Evolutionary conservation across 1,140 invertebrate genomes (phyloP), one percentile per base, ranked within the genome.

Genomic region (Drosophila funebris): DNA sequence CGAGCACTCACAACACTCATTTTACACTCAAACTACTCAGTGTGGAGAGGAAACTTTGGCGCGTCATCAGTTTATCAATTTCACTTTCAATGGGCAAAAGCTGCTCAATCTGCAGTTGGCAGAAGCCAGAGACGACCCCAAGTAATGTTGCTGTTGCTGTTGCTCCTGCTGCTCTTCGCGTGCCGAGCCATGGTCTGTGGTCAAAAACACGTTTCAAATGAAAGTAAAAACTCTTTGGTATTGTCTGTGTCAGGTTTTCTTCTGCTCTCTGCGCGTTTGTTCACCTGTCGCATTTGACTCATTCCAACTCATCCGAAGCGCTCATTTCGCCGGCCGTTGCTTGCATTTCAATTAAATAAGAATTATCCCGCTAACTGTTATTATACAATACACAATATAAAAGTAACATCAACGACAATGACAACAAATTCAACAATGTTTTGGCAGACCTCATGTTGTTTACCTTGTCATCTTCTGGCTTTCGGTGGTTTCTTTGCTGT

Each of bases 161-260:
- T 52, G 58, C 52, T n/a, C n/a, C n/a, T 53, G 60, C 18, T 46
- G 62, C 43, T 62, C 53, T 31, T 62, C 24, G 41, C 29, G 46
- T 73, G 43, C 60, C 18, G 37, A 36, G 73, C 61, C 54, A 57
- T 63, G 61, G 69, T 57, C 63, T 69, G 46, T 78, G 78, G 69
- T 70, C 74, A 64, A 85, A 85, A 85, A 87, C 83, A 83, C 75
- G 82, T 87, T 87, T 78, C 82, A 88, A 87, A 87, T 88, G 82
- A 87, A 87, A 87, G 82, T 87, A 87, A 87, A 85, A 87, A 87
- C 83, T 78, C 71, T 78, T 87, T 83, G 83, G 82, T 75, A 85
- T 87, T 87, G 81, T 85, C 57, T 73, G 62, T 29, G 29, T 48
- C 57, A 39, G 56, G 31, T 29, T 63, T 58, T 18, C 27, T 46